Evolutionary conservation across 1,140 invertebrate species (phyloP), one percentile per base, ranked within the genome.

Genomic region (Drosophila sp.): DNA sequence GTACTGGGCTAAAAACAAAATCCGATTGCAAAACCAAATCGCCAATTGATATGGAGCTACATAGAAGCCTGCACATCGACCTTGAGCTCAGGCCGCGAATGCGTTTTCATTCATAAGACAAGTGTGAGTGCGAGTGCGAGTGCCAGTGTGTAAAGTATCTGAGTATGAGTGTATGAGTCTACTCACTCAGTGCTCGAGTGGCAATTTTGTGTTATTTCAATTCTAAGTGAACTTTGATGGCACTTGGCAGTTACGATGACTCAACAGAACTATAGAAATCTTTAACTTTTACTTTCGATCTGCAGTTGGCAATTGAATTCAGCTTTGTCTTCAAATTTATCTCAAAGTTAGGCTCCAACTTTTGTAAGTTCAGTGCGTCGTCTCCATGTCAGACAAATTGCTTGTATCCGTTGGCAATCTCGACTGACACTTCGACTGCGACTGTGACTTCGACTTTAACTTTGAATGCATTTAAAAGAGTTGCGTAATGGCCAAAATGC

Each of bases 41-140:
- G 13, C 70, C 54, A 58, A 58, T 38, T 66, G 74, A 78, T 80
- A 80, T 81, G 56, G 45, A 46, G 53, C 45, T 71, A 78, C 80
- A 84, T 86, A 77, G 81, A 84, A 86, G 80, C 80, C 77, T 84
- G 80, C 81, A 63, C 81, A 76, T 54, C 82, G 81, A 80, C 81
- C 81, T 84, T 84, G 82, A 43, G 36, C 13, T 38, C 38, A 29
- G 25, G 53, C 75, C 13, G 41, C 51, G 46, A 53, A 67, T 72
- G 63, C 51, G 72, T 79, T 69, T 84, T 74, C 73, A 70, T 80
- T 80, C 78, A 80, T 80, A 80, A 76, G 27, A 76, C 62, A 11
- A 41, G 9, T 51, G 48, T 27, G 43, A 34, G n/a, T 61, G 18
- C 11, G 18, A 46, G 29, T 32, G 53, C 29, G 11, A 9, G 32